Base-by-base conservation (phyloP, 2,797 vertebrate genomes). In the Gobionotothen gibberifrons region DNA sequence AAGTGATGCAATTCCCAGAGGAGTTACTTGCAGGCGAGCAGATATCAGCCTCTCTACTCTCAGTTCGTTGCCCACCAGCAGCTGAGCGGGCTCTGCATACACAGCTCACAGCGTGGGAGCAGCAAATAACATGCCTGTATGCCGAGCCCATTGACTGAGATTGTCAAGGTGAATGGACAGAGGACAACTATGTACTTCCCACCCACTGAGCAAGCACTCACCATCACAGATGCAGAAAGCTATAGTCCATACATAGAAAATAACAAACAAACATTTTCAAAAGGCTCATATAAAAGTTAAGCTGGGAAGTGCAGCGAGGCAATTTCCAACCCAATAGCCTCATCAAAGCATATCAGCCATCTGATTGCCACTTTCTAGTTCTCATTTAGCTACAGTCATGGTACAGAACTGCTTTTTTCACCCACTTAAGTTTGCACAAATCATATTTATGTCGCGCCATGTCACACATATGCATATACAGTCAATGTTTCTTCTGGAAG, bases 401-500 rank as follows among this genome's bases (percentile, higher is more conserved):
- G 9, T 22, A 55, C 29, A 65, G 17, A 68, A 61, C 61, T 40
- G 54, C 71, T 67, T 67, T 65, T 49, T 59, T 72, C 72, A 67
- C 60, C 68, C 63, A 76, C 64, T 85, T 77, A 60, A 61, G 40
- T 83, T 84, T 74, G 58, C 58, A 55, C 32, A 88, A 90, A 85
- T 89, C 69, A 75, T 76, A 86, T 90, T 77, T 69, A 79, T 68
- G 63, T 63, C 32, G 11, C 11, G 10, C 42, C 56, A 73, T 75
- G 79, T 82, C 85, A 73, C 74, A 84, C 80, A 62, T 86, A 81
- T 82, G 57, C 78, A 85, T 64, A 72, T 57, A 32, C 54, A 65
- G 78, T 64, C 63, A 40, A 61, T 65, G 58, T 85, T 82, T 81
- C 70, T 59, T 75, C 84, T 81, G 54, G 49, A 79, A 74, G 77